phyloP scores from a whole-genome alignment of 2,888 invertebrate genomes.

The Spodoptera picta region DNA sequence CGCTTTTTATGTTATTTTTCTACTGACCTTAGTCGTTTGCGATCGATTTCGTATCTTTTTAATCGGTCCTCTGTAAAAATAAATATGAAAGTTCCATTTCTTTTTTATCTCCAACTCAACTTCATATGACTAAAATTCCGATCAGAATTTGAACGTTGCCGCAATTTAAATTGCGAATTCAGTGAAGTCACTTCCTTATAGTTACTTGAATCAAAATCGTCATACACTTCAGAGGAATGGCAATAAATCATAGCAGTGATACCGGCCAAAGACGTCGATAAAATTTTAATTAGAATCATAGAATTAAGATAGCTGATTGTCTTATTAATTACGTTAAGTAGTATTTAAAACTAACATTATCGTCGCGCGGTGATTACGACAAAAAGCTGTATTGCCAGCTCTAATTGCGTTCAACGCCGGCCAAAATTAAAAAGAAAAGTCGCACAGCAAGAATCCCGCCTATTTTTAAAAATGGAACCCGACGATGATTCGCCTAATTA shows the following conservation, averaged over 20 bases:
- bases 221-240: slow-evolving; percentile 12
- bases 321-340: slow-evolving; percentile 73
- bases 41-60: slow-evolving; percentile 74
- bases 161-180: slow-evolving; percentile 17
- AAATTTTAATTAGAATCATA: slow-evolving; percentile 59
- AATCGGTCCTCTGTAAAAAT: slow-evolving; percentile 56
- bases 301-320: slow-evolving; percentile 63
- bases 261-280: slow-evolving; percentile 42
- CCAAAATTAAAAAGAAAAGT: slow-evolving; percentile 87
- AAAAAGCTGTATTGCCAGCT: slow-evolving; percentile 82
- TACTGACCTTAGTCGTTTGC: slow-evolving; percentile 79
- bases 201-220: slow-evolving; percentile 8
- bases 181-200: slow-evolving; percentile 27
- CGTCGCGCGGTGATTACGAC: slow-evolving; percentile 75
- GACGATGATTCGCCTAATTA: slow-evolving; percentile 88
- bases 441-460: slow-evolving; percentile 87
- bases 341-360: slow-evolving; percentile 74
- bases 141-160: not conserved
- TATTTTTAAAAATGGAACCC: slow-evolving; percentile 87
- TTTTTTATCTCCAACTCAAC: slow-evolving; percentile 36
- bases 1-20: slow-evolving; percentile 82
- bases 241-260: slow-evolving; percentile 42
- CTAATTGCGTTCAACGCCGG: slow-evolving; percentile 87
- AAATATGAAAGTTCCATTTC: slow-evolving; percentile 53
- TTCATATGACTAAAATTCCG: slow-evolving; percentile 34